Evolutionary conservation across 2,797 vertebrate species (phyloP).

Genomic region (Gymnothorax javanicus): DNA sequence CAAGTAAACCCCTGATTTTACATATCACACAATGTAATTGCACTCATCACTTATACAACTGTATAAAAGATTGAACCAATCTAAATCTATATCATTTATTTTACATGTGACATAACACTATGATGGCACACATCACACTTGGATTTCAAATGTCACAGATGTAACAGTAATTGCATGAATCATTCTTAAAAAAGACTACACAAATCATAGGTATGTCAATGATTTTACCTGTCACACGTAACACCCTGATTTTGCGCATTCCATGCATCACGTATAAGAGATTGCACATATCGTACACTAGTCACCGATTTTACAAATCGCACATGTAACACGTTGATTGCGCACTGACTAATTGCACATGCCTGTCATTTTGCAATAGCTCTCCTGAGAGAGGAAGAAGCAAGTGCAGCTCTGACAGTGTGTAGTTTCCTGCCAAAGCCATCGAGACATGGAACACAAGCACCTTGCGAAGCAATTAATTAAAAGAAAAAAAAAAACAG

Average conservation of each 20-base stretch:
- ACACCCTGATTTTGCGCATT: background rate
- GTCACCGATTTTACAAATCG: background rate
- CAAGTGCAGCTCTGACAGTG: background rate
- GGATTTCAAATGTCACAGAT: too few species aligned
- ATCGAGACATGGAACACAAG: background rate
- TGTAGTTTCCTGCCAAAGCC: background rate
- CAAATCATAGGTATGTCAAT: too few species aligned
- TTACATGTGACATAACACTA: too few species aligned
- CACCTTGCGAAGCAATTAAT: background rate
- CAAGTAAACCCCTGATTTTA: background rate
- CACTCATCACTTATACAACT: too few species aligned
- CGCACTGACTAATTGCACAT: background rate
- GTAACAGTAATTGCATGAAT: too few species aligned
- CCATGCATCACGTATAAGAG: too few species aligned
- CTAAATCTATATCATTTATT: too few species aligned
- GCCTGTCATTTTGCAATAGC: background rate
- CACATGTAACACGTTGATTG: too few species aligned
- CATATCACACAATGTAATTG: background rate
- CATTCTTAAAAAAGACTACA: too few species aligned
- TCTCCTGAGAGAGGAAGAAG: conserved; percentile 2
- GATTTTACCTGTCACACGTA: background rate
- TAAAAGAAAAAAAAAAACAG: background rate
- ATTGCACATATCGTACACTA: background rate
- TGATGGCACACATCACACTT: background rate
- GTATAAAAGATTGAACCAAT: too few species aligned